Evolutionary conservation across 2,888 invertebrate genomes (phyloP).

Genomic region (Tryphoninae sp.): DNA sequence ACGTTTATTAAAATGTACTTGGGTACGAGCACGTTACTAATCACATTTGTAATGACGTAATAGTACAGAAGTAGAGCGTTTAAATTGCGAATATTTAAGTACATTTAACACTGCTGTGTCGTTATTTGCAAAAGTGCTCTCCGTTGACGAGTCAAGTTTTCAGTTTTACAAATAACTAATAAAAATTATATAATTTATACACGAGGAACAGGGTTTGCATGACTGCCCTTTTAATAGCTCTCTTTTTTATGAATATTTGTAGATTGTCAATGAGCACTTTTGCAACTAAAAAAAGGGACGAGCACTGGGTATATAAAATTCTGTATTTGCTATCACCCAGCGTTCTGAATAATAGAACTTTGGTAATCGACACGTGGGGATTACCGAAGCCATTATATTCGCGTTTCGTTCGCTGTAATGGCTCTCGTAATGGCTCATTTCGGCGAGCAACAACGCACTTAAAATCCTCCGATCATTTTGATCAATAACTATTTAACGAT

Average conservation of each 20-base stretch:
- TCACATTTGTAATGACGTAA: neutral
- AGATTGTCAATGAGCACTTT: no score
- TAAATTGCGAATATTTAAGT: neutral
- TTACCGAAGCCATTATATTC: slow-evolving; percentile 34
- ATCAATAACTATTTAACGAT: slow-evolving; percentile 26
- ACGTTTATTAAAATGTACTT: neutral
- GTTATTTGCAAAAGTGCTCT: neutral
- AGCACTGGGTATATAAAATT: no score
- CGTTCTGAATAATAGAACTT: neutral
- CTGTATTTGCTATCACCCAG: neutral
- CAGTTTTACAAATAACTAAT: neutral
- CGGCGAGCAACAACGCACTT: slow-evolving; percentile 31
- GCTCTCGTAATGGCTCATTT: slow-evolving; percentile 38
- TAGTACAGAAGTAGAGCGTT: neutral
- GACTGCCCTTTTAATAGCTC: no score
- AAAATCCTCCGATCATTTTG: slow-evolving; percentile 24
- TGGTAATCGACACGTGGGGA: slow-evolving; percentile 11
- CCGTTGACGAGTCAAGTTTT: neutral
- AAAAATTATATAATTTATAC: no score
- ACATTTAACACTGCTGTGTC: neutral
- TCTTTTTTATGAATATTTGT: no score
- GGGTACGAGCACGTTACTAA: slow-evolving; percentile 10
- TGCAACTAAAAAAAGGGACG: no score
- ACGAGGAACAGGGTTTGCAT: no score
- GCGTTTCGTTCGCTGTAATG: slow-evolving; percentile 36